Evolutionary conservation across 2,797 vertebrate genomes (phyloP).

Genomic region (Numenius phaeopus): DNA sequence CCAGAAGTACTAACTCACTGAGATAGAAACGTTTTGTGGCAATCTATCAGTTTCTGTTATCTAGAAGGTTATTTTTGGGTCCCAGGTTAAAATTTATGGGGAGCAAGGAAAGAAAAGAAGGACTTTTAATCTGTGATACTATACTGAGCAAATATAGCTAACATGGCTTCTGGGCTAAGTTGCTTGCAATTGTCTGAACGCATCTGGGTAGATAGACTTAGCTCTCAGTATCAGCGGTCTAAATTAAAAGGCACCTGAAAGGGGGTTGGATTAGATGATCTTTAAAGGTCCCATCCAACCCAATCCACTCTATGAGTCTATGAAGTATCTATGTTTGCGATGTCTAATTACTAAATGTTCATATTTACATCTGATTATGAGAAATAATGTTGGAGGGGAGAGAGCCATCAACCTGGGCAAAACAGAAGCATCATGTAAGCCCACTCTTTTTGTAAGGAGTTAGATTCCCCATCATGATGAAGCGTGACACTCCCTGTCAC

Average conservation of each 20-base stretch:
- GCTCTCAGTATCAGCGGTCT: neutral
- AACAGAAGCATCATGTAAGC: neutral
- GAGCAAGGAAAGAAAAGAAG: neutral
- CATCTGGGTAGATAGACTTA: neutral
- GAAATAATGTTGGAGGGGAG: neutral
- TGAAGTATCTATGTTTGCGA: neutral
- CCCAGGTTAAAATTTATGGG: neutral
- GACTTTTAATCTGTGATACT: neutral
- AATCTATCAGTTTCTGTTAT: neutral
- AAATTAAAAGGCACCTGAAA: neutral
- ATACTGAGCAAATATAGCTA: neutral
- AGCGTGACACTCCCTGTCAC: neutral
- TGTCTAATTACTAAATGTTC: neutral
- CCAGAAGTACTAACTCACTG: neutral
- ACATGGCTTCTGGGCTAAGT: neutral
- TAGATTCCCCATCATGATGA: neutral
- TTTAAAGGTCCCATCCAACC: neutral
- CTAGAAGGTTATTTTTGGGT: neutral
- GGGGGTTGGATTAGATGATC: neutral
- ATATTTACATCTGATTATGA: neutral
- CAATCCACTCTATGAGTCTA: neutral
- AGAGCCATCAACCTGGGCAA: neutral
- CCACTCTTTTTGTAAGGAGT: neutral
- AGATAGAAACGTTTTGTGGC: neutral
- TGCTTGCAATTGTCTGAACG: neutral